Evolutionary conservation across 2,113 vertebrate species (phyloP), one percentile per base, ranked within the genome.

Genomic region (Rhinolophus ferrumequinum): DNA sequence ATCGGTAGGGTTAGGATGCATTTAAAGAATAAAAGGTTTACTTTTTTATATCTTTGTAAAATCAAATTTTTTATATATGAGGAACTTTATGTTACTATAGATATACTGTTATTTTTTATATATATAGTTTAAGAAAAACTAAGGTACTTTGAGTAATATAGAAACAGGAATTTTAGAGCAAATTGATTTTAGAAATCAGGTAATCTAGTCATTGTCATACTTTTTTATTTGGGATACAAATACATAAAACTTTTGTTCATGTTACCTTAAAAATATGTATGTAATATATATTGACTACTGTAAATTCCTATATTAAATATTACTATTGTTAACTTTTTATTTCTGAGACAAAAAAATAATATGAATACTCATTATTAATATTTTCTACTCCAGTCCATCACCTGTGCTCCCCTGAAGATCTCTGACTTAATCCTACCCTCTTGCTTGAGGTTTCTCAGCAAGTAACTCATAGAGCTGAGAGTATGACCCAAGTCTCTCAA

Each of bases 261-360:
- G 60, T 92, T 44, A 83, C 26, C 56, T 52, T 60, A 16, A 44
- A 76, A 52, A 75, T 83, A 38, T 56, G 7, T 64, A 38, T 92
- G 24, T 41, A 64, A 75, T 64, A 41, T 33, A 75, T 75, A 21
- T 67, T 92, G 82, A 81, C 52, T 64, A 54, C n/a, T 47, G 13
- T 30, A 75, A 85, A 50, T 81, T 67, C 81, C 69, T 75, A 50
- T 60, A 41, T 90, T 81, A 96, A 93, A 75, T 90, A 96, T 64
- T 80, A 85, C 38, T 80, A 72, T 56, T 80, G 11, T 54, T 73
- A 86, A 80, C 35, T 41, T 64, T 54, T 52, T 82, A 50, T 67
- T 87, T 95, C 76, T 88, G 56, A 88, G 54, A 72, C 44, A 90
- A 58, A 88, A 77, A 60, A 69, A n/a, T 33, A 41, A 69, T 76